Evolutionary conservation across 2,797 vertebrate species (phyloP).

Genomic region (Knipowitschia caucasica): DNA sequence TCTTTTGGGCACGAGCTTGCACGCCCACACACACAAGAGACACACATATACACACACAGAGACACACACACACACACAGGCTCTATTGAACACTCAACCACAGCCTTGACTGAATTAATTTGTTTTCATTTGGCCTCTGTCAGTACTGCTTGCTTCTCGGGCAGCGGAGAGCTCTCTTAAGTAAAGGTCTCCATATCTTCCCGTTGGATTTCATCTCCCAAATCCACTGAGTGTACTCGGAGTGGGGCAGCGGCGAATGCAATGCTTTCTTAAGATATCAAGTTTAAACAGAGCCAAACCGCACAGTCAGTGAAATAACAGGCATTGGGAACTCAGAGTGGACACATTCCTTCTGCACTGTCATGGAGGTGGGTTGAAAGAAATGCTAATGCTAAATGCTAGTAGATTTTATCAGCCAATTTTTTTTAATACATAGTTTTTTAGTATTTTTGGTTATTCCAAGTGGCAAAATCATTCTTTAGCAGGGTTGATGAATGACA

Average conservation of each 20-base stretch:
- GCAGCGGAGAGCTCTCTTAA: constrained; percentile 56
- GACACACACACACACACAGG: constrained; percentile 19
- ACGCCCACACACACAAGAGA: constrained; percentile 19
- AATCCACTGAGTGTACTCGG: constrained; percentile 34
- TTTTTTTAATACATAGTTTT: too few relatives aligned
- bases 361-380: constrained; percentile 3
- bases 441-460: too few relatives aligned
- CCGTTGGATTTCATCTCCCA: constrained; percentile 53
- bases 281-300: constrained; percentile 41
- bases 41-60: constrained; percentile 8
- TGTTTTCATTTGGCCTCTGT: constrained; percentile 76
- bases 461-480: too few relatives aligned
- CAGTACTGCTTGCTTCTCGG: constrained; percentile 62
- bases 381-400: too few relatives aligned
- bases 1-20: constrained; percentile 63
- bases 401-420: too few relatives aligned
- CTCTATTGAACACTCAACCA: constrained; percentile 25
- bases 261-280: constrained; percentile 35
- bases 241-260: constrained; percentile 9
- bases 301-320: constrained; percentile 14
- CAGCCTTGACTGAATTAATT: constrained; percentile 70
- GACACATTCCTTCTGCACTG: constrained; percentile 13
- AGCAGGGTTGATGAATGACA: too few relatives aligned
- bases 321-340: constrained; percentile 9
- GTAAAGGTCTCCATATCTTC: constrained; percentile 51